Evolutionary conservation across 2,888 invertebrate genomes (phyloP).

Genomic region (Ligdia adustata): DNA sequence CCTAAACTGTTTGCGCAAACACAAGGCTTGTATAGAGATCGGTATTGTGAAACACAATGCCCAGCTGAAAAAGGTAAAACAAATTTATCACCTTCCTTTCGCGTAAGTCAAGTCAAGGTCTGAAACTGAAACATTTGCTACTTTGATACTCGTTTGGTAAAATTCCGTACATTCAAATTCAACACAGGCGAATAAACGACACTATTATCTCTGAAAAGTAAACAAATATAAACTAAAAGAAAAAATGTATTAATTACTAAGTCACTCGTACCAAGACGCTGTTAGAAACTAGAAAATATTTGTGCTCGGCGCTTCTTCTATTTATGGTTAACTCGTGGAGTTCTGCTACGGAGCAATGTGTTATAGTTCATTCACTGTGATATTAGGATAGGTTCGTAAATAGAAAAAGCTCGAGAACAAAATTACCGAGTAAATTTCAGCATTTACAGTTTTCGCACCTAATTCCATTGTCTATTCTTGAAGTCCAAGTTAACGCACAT

Average conservation of each 20-base stretch:
- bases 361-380: constrained; percentile 18
- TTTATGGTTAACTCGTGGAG: constrained; percentile 28
- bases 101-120: constrained; percentile 49
- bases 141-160: constrained; percentile 14
- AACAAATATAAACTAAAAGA: constrained; percentile 48
- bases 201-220: constrained; percentile 52
- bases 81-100: constrained; percentile 52
- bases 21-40: constrained; percentile 25
- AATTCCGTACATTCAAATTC: constrained; percentile 6
- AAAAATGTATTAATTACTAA: constrained; percentile 67
- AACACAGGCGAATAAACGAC: constrained; percentile 49
- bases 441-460: constrained; percentile 79
- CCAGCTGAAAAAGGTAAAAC: constrained; percentile 41
- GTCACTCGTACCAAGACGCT: constrained; percentile 83
- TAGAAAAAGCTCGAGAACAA: constrained; percentile 54
- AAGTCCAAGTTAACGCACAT: constrained; percentile 77
- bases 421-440: constrained; percentile 54
- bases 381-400: constrained; percentile 25
- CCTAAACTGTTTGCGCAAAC: constrained; percentile 10
- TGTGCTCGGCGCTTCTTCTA: constrained; percentile 58
- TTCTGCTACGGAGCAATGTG: constrained; percentile 25
- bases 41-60: constrained; percentile 40
- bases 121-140: constrained; percentile 19
- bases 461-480: constrained; percentile 81
- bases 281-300: constrained; percentile 65